Percentiles rank a stretch among this genome's conserved stretches.
These are phyloP conservation scores for Tridacna gigas DNA, from an alignment of 2,888 invertebrate species.

Conservation along the genomic window DNA sequence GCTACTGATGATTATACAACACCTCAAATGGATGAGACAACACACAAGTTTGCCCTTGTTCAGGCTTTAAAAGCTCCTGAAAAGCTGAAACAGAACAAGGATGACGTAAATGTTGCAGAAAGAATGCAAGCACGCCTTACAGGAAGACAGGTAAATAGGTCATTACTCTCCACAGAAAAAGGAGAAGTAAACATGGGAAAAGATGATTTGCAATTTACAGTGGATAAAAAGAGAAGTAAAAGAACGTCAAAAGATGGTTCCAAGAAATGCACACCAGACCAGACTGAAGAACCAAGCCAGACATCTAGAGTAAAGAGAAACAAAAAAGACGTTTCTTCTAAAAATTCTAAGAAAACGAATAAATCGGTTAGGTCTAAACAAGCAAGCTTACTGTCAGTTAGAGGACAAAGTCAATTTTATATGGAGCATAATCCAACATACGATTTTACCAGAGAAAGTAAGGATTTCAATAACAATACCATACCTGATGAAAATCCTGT, in stretches of 20 bases:
- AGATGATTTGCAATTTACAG: neutral
- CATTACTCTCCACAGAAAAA: constrained; percentile 26
- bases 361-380: neutral
- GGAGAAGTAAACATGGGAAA: neutral
- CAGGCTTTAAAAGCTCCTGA: constrained; percentile 62
- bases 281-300: neutral
- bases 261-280: neutral
- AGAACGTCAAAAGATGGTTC: neutral
- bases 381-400: neutral
- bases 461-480: constrained; percentile 7
- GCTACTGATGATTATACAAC: constrained; percentile 50
- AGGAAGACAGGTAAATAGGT: constrained; percentile 48
- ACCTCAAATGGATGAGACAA: constrained; percentile 66
- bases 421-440: neutral
- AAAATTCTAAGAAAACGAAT: neutral
- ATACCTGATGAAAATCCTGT: neutral
- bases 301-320: neutral
- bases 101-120: constrained; percentile 17
- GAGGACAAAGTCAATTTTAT: neutral
- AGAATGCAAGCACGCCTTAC: constrained; percentile 29
- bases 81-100: constrained; percentile 43
- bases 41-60: constrained; percentile 47
- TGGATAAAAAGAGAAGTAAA: neutral
- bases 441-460: neutral
- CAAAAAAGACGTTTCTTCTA: neutral